Evolutionary conservation across 2,113 vertebrate genomes (phyloP), one percentile per base, ranked within the genome.

Genomic region (Peucedramus taeniatus): DNA sequence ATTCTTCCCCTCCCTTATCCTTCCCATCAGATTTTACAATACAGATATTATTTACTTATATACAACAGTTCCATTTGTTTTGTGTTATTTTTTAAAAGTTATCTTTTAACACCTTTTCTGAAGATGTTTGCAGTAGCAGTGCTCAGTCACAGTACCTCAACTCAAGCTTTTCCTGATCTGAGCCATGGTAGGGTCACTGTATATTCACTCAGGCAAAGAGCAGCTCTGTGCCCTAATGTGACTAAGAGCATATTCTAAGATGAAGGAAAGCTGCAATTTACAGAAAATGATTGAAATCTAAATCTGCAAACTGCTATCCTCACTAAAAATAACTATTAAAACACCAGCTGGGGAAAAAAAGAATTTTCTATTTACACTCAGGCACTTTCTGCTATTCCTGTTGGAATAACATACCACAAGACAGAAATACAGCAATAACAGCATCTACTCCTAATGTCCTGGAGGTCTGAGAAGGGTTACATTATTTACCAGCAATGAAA

Each of bases 31-130:
- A 40, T 76, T 45, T 80, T 75, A 66, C 12, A 3, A 68, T 53
- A 63, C 1, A 70, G 11, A 5, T 24, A 64, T 69, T 33, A 61
- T 7, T 47, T 10, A 60, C 33, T 64, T 51, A 50, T 44, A 96
- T 60, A n/a, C 1, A 3, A 87, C 0, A 0, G 9, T 37, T 53
- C 8, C 14, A 15, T 74, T 91, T 56, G n/a, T 37, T 79, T 42
- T 40, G 27, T 37, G 27, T 69, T 14, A 42, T 49, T 91, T 91
- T 72, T n/a, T 20, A 4, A 14, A 82, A 63, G 9, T 23, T 11
- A 28, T 40, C 19, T 71, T 76, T 61, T 75, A 78, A 70, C 11
- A 19, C 10, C 11, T 89, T 86, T 69, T 83, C 53, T 64, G 71
- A 83, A 72, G 15, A 42, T 0, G 0, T 30, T 26, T 87, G 14